Conservation (phyloP, 1,140 invertebrate species). For the Aphaenogaster floridana region DNA sequence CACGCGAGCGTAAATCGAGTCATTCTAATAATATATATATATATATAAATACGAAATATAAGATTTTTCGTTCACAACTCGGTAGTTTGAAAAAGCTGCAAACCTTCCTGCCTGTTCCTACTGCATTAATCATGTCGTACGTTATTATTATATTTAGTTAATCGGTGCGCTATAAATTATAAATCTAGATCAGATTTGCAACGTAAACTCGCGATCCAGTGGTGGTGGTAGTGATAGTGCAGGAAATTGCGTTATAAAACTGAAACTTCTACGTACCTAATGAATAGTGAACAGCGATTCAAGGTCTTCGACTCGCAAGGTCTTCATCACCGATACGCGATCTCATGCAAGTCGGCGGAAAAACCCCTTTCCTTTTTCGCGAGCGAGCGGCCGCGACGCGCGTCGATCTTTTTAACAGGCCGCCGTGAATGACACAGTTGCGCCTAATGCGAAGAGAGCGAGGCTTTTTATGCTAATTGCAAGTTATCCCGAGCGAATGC, state of each 20-base stretch:
- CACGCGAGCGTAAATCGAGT: background rate
- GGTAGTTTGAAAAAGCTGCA: background rate
- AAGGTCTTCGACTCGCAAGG: conserved; percentile 13
- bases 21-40: background rate
- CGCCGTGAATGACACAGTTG: conserved; percentile 56
- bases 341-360: background rate
- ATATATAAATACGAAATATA: background rate
- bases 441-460: conserved; percentile 47
- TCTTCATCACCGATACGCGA: background rate
- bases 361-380: conserved; percentile 19
- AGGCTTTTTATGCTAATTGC: conserved; percentile 57
- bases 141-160: conserved; percentile 10
- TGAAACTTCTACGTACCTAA: conserved; percentile 19
- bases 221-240: background rate
- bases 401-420: conserved; percentile 31
- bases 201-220: background rate
- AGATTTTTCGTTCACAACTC: background rate
- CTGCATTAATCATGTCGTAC: background rate
- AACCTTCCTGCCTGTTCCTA: background rate
- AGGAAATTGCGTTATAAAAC: conserved; percentile 32
- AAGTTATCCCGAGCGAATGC: conserved; percentile 51
- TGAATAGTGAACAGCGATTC: conserved; percentile 20
- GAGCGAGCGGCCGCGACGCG: conserved; percentile 2
- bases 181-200: conserved; percentile 17
- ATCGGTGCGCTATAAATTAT: conserved; percentile 12